phyloP scores from a whole-genome alignment of 2,797 vertebrate genomes.

The Myotis daubentonii region DNA sequence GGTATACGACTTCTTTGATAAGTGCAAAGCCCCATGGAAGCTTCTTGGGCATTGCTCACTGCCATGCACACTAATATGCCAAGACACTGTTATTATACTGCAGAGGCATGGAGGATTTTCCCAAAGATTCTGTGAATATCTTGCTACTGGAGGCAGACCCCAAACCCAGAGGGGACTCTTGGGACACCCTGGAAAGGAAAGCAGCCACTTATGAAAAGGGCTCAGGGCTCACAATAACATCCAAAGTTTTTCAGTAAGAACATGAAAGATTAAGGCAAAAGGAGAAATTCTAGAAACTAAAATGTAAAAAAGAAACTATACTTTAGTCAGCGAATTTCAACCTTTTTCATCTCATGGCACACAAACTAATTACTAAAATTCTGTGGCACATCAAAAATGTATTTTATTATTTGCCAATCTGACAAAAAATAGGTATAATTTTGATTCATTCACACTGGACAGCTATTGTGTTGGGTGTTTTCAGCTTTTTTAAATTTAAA shows the following conservation, averaged over 20 bases:
- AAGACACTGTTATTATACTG: background rate
- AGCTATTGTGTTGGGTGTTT: background rate
- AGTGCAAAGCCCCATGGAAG: background rate
- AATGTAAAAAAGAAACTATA: background rate
- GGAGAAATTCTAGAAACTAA: background rate
- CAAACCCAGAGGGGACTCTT: background rate
- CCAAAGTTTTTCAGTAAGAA: background rate
- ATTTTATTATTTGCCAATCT: background rate
- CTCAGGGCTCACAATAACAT: background rate
- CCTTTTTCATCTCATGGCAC: background rate
- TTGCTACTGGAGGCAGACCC: background rate
- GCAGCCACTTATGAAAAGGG: background rate
- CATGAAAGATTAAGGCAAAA: background rate
- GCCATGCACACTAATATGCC: background rate
- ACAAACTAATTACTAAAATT: background rate
- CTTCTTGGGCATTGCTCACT: background rate
- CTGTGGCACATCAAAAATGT: background rate
- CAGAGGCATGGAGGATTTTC: background rate
- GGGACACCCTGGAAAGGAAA: background rate
- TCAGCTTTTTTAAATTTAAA: background rate
- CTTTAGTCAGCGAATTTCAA: background rate
- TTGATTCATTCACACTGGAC: background rate
- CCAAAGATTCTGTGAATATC: background rate
- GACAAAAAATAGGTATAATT: background rate
- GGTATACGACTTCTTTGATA: background rate